Conservation (phyloP, 2,113 vertebrate species). For the Otolemur garnettii region DNA sequence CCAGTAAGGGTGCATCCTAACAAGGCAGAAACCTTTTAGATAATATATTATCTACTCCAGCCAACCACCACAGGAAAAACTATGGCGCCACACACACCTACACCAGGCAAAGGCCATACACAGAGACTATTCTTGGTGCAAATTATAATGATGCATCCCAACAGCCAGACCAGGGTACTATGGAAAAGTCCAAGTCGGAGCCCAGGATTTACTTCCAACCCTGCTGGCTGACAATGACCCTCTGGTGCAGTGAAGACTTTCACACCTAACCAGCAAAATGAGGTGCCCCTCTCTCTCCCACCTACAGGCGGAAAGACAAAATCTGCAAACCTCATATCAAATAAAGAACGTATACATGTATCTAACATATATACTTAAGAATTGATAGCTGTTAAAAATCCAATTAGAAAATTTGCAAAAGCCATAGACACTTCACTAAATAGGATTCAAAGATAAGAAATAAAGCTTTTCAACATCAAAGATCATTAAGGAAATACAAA, state of each 20-base stretch:
- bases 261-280: not conserved
- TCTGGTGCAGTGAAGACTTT: not conserved
- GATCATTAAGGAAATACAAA: conserved; percentile 30
- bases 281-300: not conserved
- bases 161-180: not conserved
- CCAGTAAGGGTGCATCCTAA: not conserved
- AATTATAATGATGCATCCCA: not conserved
- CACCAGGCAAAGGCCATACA: not conserved
- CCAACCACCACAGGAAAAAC: not conserved
- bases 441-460: not conserved
- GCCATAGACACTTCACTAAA: not conserved
- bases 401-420: not conserved
- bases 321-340: not conserved
- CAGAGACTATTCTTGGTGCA: not conserved
- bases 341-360: not conserved
- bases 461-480: not conserved
- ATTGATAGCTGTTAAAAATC: not conserved
- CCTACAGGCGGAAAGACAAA: not conserved
- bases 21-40: conserved; percentile 39
- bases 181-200: not conserved
- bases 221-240: not conserved
- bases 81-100: not conserved
- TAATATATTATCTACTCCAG: not conserved
- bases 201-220: not conserved
- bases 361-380: conserved; percentile 22